Base-by-base conservation (phyloP, 2,888 invertebrate genomes). In the Chalcosyrphus nemorum region DNA sequence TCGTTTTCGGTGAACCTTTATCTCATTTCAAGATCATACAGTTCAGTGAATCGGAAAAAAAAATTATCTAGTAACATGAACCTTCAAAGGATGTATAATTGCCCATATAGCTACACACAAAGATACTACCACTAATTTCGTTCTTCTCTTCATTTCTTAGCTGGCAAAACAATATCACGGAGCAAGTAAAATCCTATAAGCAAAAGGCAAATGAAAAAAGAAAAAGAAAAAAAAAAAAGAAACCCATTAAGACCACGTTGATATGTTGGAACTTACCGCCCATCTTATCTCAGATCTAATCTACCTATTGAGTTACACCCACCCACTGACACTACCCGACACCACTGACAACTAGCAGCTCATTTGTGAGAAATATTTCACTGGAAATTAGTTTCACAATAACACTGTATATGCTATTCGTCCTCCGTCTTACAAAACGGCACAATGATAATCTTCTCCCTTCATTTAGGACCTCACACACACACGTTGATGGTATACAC, bases 311-410 rank as follows among this genome's bases (percentile, higher is more conserved):
- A 59, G 65, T 63, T 61, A 63, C 35, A 52, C 24, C 15, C n/a
- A 5, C 17, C 32, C 32, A 32, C 7, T 1, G n/a, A 32, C 2
- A 2, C 19, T 17, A 4, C 15, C 17, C n/a, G n/a, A n/a, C n/a
- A n/a, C n/a, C 19, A 4, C n/a, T n/a, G 5, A 70, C 76, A 76
- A 72, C 82, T 78, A 78, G 63, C 82, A 78, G 66, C 72, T 78
- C 68, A 78, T 78, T 74, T 74, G 61, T 68, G 61, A 61, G 68
- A 74, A 82, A 68, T 74, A 78, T 82, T 78, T 78, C 66, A 50
- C 47, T 68, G 35, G 68, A 82, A 72, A 82, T 82, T 66, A 77
- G 71, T 71, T 70, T 66, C 56, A 63, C 56, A 75, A 75, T 43
- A 70, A 15, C 27, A 61, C 35, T 32, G 9, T 24, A 4, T 24